phyloP scores from a whole-genome alignment of 2,797 vertebrate species.

The Neomorphus geoffroyi region DNA sequence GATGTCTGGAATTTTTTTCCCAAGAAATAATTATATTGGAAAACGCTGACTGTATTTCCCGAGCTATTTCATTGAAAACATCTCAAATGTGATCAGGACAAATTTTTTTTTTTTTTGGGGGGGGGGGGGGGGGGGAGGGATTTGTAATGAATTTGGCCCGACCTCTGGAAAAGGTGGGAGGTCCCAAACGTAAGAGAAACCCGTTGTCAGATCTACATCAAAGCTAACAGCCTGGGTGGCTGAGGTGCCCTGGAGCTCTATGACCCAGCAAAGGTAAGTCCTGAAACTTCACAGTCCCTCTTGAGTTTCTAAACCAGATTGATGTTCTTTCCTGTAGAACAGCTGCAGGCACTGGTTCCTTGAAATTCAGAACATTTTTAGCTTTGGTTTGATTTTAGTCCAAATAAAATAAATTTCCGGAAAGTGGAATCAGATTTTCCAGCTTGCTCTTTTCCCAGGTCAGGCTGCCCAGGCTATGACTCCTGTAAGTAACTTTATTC shows the following conservation, averaged over 20 bases:
- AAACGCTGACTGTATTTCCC: neutral
- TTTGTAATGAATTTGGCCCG: neutral
- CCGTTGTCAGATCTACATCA: neutral
- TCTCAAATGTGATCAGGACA: neutral
- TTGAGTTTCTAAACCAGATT: neutral
- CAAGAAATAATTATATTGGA: neutral
- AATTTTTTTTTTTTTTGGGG: neutral
- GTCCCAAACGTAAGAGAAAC: neutral
- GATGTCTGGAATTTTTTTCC: neutral
- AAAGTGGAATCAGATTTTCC: neutral
- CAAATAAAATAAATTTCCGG: neutral
- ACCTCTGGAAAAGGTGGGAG: slow-evolving; percentile 4
- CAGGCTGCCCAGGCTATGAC: neutral
- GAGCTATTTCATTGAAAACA: neutral
- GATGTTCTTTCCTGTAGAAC: neutral
- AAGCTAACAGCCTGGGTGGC: neutral
- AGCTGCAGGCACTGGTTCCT: neutral
- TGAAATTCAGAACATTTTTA: neutral
- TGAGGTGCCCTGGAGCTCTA: neutral
- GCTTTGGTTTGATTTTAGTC: neutral
- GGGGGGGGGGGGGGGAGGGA: too few species aligned
- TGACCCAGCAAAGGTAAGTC: neutral
- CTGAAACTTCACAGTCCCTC: neutral
- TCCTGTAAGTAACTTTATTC: neutral
- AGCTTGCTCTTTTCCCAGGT: neutral